A percentile compares a stretch with the other conserved stretches of the same genome.
Evolutionary conservation across 2,113 vertebrate genomes (phyloP).

Genomic region (Tyrannus savana): DNA sequence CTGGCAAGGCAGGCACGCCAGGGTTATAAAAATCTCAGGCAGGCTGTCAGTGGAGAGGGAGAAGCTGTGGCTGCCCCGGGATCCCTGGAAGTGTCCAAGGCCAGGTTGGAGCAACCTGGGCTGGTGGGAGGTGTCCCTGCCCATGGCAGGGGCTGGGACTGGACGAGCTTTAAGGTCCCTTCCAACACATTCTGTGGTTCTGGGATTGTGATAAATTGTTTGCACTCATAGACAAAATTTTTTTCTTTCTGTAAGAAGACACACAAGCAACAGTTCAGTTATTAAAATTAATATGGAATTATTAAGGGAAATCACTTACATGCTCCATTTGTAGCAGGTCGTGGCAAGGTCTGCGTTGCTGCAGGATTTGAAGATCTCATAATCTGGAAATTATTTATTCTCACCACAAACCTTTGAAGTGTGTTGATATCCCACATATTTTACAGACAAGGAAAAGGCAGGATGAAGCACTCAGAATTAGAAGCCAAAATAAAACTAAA

Average conservation of each 20-base stretch:
- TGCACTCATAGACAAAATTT: background rate
- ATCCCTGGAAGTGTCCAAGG: background rate
- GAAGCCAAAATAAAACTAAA: background rate
- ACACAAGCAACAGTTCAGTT: background rate
- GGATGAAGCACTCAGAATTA: background rate
- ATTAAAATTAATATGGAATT: background rate
- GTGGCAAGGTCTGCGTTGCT: background rate
- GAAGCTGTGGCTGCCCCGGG: background rate
- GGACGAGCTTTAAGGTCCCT: background rate
- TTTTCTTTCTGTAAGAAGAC: background rate
- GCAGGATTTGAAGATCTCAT: background rate
- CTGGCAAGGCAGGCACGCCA: conserved; percentile 6
- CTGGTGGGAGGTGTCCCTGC: rapidly evolving
- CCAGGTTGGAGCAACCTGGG: rapidly evolving
- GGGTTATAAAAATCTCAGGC: conserved; percentile 11
- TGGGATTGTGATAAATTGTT: background rate
- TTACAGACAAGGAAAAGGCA: background rate
- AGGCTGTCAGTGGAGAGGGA: background rate
- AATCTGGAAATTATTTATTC: background rate
- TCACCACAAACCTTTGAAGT: background rate
- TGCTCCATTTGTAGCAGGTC: background rate
- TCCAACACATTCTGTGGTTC: background rate
- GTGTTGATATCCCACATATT: background rate
- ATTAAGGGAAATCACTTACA: background rate
- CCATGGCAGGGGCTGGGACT: background rate